Conservation (phyloP, 2,888 invertebrate species). For the Hirudinaria manillensis region DNA sequence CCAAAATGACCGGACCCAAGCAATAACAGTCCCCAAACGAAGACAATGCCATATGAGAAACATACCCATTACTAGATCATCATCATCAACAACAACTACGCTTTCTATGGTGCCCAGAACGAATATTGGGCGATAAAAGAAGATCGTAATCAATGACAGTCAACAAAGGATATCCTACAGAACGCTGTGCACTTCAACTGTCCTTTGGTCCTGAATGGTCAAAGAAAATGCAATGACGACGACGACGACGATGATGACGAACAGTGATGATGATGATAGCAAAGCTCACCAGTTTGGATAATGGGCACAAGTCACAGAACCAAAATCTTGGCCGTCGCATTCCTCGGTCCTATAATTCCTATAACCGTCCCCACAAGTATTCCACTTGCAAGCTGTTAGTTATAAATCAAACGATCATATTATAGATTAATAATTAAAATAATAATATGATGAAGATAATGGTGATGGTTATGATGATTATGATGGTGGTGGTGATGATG, state of each 20-base stretch:
- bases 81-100: no score
- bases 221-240: neutral
- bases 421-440: constrained; percentile 16
- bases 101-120: no score
- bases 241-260: constrained; percentile 26
- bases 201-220: no score
- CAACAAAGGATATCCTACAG: no score
- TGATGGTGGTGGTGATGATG: constrained; percentile 24
- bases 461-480: constrained; percentile 27
- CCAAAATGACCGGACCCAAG: no score
- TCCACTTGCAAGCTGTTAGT: constrained; percentile 36
- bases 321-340: constrained; percentile 40
- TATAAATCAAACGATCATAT: neutral
- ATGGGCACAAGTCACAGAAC: constrained; percentile 35
- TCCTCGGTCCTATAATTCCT: constrained; percentile 36
- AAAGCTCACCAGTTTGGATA: constrained; percentile 35
- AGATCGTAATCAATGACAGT: no score
- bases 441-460: constrained; percentile 20
- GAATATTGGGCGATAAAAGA: no score
- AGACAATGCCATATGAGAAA: no score
- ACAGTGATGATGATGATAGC: neutral
- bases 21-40: no score
- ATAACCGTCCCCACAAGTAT: constrained; percentile 38
- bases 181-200: no score
- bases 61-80: no score